A percentile compares a stretch with the other conserved stretches of the same genome.
Conservation (phyloP, 2,888 invertebrate genomes). For the Chloroclysta siterata region DNA sequence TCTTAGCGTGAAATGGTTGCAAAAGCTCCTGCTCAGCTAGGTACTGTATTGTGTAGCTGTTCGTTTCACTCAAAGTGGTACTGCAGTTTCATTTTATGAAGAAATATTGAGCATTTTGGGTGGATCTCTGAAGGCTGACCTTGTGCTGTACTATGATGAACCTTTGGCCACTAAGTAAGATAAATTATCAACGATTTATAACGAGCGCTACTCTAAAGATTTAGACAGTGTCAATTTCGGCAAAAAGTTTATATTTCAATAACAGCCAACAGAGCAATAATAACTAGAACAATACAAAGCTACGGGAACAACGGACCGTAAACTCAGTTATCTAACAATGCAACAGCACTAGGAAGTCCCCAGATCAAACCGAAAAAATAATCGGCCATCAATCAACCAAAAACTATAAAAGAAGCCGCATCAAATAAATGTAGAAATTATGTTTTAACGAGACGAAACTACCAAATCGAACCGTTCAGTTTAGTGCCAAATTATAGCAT, state of each 20-base stretch:
- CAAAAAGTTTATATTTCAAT: constrained; percentile 48
- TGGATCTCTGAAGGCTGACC: constrained; percentile 20
- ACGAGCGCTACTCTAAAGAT: neutral
- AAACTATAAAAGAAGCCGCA: constrained; percentile 68
- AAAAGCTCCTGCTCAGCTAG: constrained; percentile 55
- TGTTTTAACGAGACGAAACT: constrained; percentile 79
- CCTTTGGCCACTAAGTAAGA: constrained; percentile 4
- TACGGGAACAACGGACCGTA: constrained; percentile 56
- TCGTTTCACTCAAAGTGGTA: constrained; percentile 60
- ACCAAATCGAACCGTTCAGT: constrained; percentile 73
- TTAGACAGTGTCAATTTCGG: neutral
- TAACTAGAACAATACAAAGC: constrained; percentile 53
- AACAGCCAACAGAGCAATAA: constrained; percentile 44
- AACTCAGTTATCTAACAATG: constrained; percentile 49
- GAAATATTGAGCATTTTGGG: constrained; percentile 20
- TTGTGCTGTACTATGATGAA: constrained; percentile 7
- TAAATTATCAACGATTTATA: neutral
- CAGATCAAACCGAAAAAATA: constrained; percentile 74
- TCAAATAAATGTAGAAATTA: constrained; percentile 78
- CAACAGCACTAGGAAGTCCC: constrained; percentile 74
- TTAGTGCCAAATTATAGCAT: constrained; percentile 83
- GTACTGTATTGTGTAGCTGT: constrained; percentile 51
- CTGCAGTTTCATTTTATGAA: constrained; percentile 41
- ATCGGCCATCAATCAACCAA: constrained; percentile 80
- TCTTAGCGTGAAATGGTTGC: constrained; percentile 70